Evolutionary conservation across 1,140 invertebrate species (phyloP).

Genomic region (Tribolium castaneum): DNA sequence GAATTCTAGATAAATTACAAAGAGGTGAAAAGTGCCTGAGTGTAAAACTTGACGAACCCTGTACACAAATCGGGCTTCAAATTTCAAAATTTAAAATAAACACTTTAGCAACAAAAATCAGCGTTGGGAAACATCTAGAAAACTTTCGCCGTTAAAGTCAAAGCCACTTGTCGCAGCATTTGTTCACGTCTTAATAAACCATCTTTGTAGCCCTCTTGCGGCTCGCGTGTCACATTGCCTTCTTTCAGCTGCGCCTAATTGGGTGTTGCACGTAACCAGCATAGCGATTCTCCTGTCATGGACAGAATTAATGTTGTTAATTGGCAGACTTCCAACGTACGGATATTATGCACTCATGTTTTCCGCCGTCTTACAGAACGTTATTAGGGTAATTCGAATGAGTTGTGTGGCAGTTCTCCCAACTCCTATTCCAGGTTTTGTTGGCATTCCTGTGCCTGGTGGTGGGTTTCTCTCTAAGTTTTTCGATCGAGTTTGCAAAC

Average conservation of each 20-base stretch:
- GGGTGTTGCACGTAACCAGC: slow-evolving; percentile 64
- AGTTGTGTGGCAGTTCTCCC: slow-evolving; percentile 45
- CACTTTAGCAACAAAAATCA: too few relatives aligned
- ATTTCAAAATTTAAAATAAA: too few relatives aligned
- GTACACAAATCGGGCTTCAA: too few relatives aligned
- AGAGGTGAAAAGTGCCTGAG: too few relatives aligned
- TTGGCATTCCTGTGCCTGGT: slow-evolving; percentile 67
- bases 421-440: slow-evolving; percentile 62
- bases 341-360: slow-evolving; percentile 69
- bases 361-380: slow-evolving; percentile 65
- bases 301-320: slow-evolving; percentile 68
- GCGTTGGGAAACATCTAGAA: too few relatives aligned
- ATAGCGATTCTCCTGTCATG: slow-evolving; percentile 66
- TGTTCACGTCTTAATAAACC: background rate
- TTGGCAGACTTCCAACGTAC: slow-evolving; percentile 66
- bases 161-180: too few relatives aligned
- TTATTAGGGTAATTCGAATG: slow-evolving; percentile 63
- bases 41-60: too few relatives aligned
- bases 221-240: background rate
- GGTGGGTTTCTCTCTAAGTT: slow-evolving; percentile 69
- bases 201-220: too few relatives aligned
- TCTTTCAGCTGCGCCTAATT: slow-evolving; percentile 51
- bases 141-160: too few relatives aligned
- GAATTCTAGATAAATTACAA: too few relatives aligned
- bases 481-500: slow-evolving; percentile 66